Percentiles rank a stretch among this genome's conserved stretches.
These are phyloP conservation scores for Alcedo atthis DNA, from an alignment of 2,797 vertebrate genomes.

Conservation along the genomic window DNA sequence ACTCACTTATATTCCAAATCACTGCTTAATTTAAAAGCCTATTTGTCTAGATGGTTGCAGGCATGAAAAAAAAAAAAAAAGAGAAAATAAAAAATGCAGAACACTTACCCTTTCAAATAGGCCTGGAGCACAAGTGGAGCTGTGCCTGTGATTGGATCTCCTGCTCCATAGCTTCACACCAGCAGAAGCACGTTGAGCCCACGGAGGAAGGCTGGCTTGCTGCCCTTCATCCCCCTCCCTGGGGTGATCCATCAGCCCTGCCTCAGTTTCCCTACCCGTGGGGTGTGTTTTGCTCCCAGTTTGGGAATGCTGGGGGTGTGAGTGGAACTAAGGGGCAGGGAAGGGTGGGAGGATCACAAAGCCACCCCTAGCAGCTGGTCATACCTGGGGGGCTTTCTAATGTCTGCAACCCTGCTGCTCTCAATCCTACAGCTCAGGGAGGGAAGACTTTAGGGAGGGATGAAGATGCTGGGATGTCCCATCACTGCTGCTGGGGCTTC, in stretches of 20 bases:
- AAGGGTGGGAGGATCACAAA: not conserved
- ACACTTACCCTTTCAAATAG: slow-evolving; percentile 37
- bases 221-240: not conserved
- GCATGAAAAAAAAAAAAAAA: slow-evolving; percentile 16
- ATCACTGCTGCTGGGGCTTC: not conserved
- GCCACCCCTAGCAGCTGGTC: accelerated
- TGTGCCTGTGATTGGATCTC: slow-evolving; percentile 68
- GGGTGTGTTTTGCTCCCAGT: no score
- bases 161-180: slow-evolving; percentile 51
- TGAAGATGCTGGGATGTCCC: not conserved
- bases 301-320: not conserved
- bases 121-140: slow-evolving; percentile 46
- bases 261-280: slow-evolving; percentile 13
- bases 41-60: slow-evolving; percentile 78
- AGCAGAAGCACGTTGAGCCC: slow-evolving; percentile 17
- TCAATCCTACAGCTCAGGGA: accelerated
- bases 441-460: not conserved
- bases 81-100: slow-evolving; percentile 6
- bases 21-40: slow-evolving; percentile 90
- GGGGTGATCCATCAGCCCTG: accelerated
- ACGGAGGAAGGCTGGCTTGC: not conserved
- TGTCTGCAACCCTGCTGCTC: not conserved
- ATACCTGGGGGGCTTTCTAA: not conserved
- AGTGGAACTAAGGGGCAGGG: not conserved
- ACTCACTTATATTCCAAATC: slow-evolving; percentile 99